Evolutionary conservation across 2,113 vertebrate genomes (phyloP), one percentile per base, ranked within the genome.

Genomic region (Melanostigma gelatinosum): DNA sequence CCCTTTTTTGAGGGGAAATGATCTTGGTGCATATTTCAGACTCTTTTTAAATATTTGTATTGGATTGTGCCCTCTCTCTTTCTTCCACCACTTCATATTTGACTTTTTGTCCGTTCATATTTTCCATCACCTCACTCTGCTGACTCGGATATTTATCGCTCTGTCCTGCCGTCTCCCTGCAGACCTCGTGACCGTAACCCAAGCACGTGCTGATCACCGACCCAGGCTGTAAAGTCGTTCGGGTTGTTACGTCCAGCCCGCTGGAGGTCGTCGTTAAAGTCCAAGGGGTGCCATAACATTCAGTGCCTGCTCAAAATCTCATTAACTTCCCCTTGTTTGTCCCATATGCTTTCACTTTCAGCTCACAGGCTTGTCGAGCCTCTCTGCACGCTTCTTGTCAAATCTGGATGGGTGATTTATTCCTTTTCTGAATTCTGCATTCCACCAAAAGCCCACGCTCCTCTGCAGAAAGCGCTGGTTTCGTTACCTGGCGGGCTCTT

Each of bases 191-290:
- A 64, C 75, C 50, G 65, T 69, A 79, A 79, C 73, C 42, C n/a
- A 32, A 79, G 54, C 52, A 27, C 4, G 13, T 27, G 72, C 50
- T 63, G 24, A 55, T 74, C 24, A 77, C 40, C 22, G 79, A 84
- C 77, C 77, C 78, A 68, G 76, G 70, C 79, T 78, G 85, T 80
- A 82, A 87, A 84, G 80, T 82, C 77, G 42, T 84, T 80, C 40
- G 52, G 64, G 34, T 82, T 71, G 79, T 87, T 81, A 80, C 29
- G 87, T 78, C 46, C 85, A 29, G 78, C 32, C 65, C 67, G 78
- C 66, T 24, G 46, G 79, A 75, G 85, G 80, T 83, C 72, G 8
- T 80, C 42, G 38, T 89, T 88, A 86, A 88, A 64, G 76, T 83
- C 85, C 63, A 87, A 60, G 76, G 54, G 68, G 75, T 27, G 54